These are phyloP conservation scores for Antedon mediterranea DNA, from an alignment of 53 echinoderm and acorn worm species.

Conservation along the genomic window DNA sequence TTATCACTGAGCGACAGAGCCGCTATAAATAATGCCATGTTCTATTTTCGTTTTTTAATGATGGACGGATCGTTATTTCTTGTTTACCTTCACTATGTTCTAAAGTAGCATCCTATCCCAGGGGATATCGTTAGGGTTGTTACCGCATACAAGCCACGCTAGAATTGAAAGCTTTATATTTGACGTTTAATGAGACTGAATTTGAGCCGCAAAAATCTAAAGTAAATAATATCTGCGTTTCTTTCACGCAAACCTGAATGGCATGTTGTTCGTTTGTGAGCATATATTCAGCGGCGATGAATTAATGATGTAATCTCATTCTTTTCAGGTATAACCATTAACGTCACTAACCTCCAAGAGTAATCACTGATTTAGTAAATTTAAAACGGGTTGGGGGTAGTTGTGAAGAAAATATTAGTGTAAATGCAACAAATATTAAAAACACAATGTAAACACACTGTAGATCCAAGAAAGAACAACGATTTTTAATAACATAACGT, in stretches of 20 bases:
- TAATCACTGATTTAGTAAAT: no score
- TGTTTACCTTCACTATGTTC: neutral
- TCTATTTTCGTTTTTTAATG: conserved; percentile 1
- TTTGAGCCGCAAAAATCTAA: neutral
- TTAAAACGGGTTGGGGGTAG: no score
- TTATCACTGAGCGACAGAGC: neutral
- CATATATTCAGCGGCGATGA: no score
- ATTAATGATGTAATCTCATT: no score
- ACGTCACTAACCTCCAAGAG: no score
- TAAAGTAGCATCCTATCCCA: neutral
- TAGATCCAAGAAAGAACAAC: no score
- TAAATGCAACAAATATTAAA: no score
- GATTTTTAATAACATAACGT: no score
- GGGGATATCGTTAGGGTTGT: neutral
- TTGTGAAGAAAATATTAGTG: no score
- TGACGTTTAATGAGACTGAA: neutral
- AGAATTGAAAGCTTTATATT: neutral
- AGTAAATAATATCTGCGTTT: neutral
- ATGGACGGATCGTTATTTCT: neutral
- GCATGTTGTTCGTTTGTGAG: neutral
- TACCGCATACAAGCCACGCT: neutral
- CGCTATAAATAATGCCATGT: neutral
- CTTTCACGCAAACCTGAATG: neutral
- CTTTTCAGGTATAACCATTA: no score
- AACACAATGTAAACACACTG: no score